A percentile compares a stretch with the other conserved stretches of the same genome.
Evolutionary conservation across 1,140 invertebrate genomes (phyloP).

Genomic region (Metopolophium dirhodum): DNA sequence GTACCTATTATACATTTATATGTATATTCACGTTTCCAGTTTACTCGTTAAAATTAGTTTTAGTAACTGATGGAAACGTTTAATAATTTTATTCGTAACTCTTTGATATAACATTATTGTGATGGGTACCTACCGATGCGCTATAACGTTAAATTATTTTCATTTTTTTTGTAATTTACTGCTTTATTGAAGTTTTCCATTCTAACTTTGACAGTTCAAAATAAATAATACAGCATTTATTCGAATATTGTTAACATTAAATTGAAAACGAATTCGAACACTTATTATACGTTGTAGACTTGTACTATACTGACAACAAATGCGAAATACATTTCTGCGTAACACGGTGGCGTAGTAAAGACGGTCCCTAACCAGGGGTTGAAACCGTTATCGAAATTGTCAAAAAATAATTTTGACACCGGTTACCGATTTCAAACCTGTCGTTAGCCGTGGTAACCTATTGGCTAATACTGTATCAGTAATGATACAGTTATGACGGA

Average conservation of each 20-base stretch:
- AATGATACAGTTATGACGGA: too few relatives aligned
- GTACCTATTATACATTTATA: background rate
- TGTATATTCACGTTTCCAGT: background rate
- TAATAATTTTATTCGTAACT: background rate
- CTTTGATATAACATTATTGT: background rate
- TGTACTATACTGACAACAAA: background rate
- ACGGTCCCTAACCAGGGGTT: too few relatives aligned
- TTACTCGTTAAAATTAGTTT: background rate
- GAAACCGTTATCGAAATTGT: too few relatives aligned
- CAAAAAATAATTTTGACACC: too few relatives aligned
- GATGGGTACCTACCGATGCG: too few relatives aligned
- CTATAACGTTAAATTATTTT: background rate
- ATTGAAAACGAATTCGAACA: background rate
- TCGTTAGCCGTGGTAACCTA: too few relatives aligned
- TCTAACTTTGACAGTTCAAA: background rate
- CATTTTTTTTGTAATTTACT: background rate
- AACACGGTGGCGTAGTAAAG: too few relatives aligned
- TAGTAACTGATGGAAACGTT: background rate
- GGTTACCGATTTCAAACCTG: too few relatives aligned
- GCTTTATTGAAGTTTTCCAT: background rate
- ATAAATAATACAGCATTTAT: background rate
- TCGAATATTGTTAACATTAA: background rate
- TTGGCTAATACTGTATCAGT: too few relatives aligned
- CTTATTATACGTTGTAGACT: background rate
- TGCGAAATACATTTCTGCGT: background rate